phyloP scores from a whole-genome alignment of 2,888 invertebrate genomes.

The Zygothrica quintamaculata region DNA sequence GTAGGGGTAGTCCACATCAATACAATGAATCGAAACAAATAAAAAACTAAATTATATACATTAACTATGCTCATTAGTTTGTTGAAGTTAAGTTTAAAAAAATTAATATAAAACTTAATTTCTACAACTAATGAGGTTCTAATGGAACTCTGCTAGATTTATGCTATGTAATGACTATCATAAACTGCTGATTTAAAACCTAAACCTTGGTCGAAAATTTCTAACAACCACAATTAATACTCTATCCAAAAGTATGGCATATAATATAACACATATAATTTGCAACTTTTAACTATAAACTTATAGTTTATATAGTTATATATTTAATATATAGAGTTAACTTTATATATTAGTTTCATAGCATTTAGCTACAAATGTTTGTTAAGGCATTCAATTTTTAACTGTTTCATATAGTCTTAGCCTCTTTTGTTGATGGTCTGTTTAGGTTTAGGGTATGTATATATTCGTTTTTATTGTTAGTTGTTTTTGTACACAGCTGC shows the following conservation, averaged over 20 bases:
- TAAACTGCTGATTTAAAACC: constrained; percentile 25
- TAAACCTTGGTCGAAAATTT: constrained; percentile 1
- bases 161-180: constrained; percentile 27
- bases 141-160: constrained; percentile 22
- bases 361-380: no score
- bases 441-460: constrained; percentile 31
- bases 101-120: background rate
- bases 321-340: no score
- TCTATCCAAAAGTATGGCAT: background rate
- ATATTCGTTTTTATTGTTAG: constrained; percentile 4
- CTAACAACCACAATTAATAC: no score
- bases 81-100: no score
- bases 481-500: background rate
- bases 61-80: no score
- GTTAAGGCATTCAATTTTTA: no score
- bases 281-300: constrained; percentile 9
- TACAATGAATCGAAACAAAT: background rate
- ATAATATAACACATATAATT: background rate
- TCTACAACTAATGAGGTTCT: constrained; percentile 17
- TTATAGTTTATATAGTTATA: no score
- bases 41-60: background rate
- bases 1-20: constrained; percentile 30
- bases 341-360: no score
- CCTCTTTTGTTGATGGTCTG: no score
- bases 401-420: no score